These are phyloP conservation scores for Sycon ciliatum DNA, from an alignment of 37 sponge, comb jelly and placozoan genomes.

Conservation along the genomic window DNA sequence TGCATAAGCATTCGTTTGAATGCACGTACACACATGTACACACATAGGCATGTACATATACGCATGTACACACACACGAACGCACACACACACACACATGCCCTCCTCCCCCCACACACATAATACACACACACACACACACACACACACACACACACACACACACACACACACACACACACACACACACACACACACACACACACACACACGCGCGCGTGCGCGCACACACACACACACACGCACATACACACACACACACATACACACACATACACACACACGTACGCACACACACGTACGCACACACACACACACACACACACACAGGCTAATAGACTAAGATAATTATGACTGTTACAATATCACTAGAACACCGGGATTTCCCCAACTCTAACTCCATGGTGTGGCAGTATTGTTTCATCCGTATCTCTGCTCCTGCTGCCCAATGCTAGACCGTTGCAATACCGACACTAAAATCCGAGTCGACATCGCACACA, in stretches of 20 bases:
- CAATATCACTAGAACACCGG: too few relatives aligned
- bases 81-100: neutral
- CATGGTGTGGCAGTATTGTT: too few relatives aligned
- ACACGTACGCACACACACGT: slow-evolving; percentile 30
- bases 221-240: slow-evolving; percentile 29
- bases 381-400: too few relatives aligned
- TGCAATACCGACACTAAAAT: too few relatives aligned
- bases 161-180: slow-evolving; percentile 33
- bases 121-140: slow-evolving; percentile 33
- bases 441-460: too few relatives aligned
- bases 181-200: slow-evolving; percentile 34
- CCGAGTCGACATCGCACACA: too few relatives aligned
- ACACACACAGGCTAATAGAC: slow-evolving; percentile 1
- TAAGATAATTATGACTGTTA: too few relatives aligned
- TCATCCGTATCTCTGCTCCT: too few relatives aligned
- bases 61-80: slow-evolving; percentile 16
- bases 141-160: slow-evolving; percentile 27
- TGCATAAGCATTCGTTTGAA: neutral
- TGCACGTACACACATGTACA: neutral
- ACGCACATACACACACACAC: slow-evolving; percentile 30
- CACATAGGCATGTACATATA: neutral
- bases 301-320: slow-evolving; percentile 34
- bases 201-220: slow-evolving; percentile 23
- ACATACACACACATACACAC: slow-evolving; percentile 34
- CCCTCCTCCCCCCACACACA: slow-evolving; percentile 13